Evolutionary conservation across 2,888 invertebrate species (phyloP).

Genomic region (Ceriagrion tenellum): DNA sequence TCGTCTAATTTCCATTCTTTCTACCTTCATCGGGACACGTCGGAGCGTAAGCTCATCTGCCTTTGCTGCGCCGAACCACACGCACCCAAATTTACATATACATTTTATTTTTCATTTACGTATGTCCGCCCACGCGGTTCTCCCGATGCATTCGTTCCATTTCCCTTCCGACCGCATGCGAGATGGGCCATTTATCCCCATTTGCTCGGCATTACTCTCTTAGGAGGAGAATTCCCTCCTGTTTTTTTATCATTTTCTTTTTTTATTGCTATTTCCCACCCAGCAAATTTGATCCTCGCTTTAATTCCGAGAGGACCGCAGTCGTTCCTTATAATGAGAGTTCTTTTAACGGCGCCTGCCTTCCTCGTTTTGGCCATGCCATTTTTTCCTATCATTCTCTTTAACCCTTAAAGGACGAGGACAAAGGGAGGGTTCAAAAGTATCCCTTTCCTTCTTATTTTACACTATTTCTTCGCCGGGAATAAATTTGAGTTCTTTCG

Average conservation of each 20-base stretch:
- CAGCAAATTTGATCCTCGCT: neutral
- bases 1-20: neutral
- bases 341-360: neutral
- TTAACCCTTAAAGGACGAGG: no score
- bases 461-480: no score
- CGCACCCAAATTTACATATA: neutral
- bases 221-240: neutral
- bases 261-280: neutral
- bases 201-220: neutral
- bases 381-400: no score
- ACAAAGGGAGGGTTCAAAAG: no score
- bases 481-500: no score
- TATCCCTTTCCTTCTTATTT: no score
- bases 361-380: no score
- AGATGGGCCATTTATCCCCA: slow-evolving; percentile 39
- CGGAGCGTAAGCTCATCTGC: neutral
- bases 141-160: slow-evolving; percentile 3
- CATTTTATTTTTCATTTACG: neutral
- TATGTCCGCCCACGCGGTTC: neutral
- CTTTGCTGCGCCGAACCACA: neutral
- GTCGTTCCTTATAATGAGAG: neutral
- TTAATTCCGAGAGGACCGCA: neutral
- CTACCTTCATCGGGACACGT: neutral
- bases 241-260: neutral
- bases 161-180: neutral